These are phyloP conservation scores for Stenurella melanura DNA, from an alignment of 2,888 invertebrate genomes.

Conservation along the genomic window DNA sequence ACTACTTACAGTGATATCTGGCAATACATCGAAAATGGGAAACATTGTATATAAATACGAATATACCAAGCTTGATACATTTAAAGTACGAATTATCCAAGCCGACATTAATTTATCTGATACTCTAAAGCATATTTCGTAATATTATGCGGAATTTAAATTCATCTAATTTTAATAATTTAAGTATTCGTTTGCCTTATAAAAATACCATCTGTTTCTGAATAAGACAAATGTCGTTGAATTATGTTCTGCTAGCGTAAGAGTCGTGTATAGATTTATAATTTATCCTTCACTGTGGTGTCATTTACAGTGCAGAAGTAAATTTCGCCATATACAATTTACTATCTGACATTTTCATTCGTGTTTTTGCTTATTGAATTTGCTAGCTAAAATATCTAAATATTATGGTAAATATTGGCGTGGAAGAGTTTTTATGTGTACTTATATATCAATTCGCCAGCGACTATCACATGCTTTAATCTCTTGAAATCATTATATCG, in stretches of 20 bases:
- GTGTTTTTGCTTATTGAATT: not conserved
- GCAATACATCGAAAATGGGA: too few species aligned
- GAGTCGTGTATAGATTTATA: slow-evolving; percentile 5
- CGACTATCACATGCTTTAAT: too few species aligned
- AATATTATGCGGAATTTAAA: not conserved
- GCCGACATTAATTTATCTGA: not conserved
- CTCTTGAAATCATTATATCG: too few species aligned
- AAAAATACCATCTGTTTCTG: slow-evolving; percentile 48
- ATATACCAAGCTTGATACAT: not conserved
- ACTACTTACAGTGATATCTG: too few species aligned
- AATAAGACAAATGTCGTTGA: slow-evolving; percentile 49
- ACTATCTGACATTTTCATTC: not conserved
- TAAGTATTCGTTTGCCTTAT: slow-evolving; percentile 19
- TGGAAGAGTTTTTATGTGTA: too few species aligned
- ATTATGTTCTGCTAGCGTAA: slow-evolving; percentile 35
- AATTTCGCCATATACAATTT: not conserved
- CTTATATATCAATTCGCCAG: too few species aligned
- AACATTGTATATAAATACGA: too few species aligned
- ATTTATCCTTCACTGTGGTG: slow-evolving; percentile 8
- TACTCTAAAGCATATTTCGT: not conserved
- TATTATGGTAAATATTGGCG: not conserved
- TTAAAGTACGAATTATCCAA: not conserved
- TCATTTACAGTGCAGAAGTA: slow-evolving; percentile 17
- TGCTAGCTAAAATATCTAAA: too few species aligned
- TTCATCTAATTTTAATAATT: not conserved